These are phyloP conservation scores for Maniola hyperantus DNA, from an alignment of 2,888 invertebrate genomes.

Conservation along the genomic window DNA sequence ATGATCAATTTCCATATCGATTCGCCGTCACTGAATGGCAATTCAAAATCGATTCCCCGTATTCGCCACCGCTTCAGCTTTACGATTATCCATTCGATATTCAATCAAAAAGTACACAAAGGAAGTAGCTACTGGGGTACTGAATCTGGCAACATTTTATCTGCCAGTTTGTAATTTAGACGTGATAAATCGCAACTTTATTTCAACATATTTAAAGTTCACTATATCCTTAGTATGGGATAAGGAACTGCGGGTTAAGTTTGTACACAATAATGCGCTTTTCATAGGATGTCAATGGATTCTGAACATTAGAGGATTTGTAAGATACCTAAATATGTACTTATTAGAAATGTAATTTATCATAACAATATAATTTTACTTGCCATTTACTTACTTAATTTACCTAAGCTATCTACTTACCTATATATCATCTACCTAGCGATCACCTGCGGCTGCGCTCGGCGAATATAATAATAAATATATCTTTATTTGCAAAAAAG, in stretches of 20 bases:
- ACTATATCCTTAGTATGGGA: neutral
- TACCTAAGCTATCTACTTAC: too few relatives aligned
- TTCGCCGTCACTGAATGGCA: conserved; percentile 25
- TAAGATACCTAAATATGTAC: neutral
- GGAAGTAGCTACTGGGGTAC: conserved; percentile 35
- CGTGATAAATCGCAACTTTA: neutral
- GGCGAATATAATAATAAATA: too few relatives aligned
- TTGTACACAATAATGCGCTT: conserved; percentile 23
- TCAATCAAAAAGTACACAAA: conserved; percentile 71
- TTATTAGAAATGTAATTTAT: conserved; percentile 12
- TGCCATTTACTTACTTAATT: neutral
- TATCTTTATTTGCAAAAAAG: too few relatives aligned
- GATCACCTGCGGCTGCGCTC: too few relatives aligned
- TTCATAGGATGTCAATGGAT: conserved; percentile 27
- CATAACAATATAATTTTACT: conserved; percentile 1
- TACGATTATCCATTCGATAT: conserved; percentile 73
- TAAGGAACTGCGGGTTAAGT: conserved; percentile 6
- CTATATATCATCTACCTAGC: too few relatives aligned
- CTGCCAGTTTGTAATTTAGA: neutral
- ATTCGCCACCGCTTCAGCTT: conserved; percentile 45
- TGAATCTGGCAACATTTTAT: conserved; percentile 6
- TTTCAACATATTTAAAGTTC: neutral
- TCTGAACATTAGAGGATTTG: conserved; percentile 22
- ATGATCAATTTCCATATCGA: conserved; percentile 20
- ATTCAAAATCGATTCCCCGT: conserved; percentile 38